Percentiles rank a stretch among this genome's conserved stretches.
These are phyloP conservation scores for Drosophila emarginata DNA, from an alignment of 2,888 invertebrate genomes.

Conservation along the genomic window DNA sequence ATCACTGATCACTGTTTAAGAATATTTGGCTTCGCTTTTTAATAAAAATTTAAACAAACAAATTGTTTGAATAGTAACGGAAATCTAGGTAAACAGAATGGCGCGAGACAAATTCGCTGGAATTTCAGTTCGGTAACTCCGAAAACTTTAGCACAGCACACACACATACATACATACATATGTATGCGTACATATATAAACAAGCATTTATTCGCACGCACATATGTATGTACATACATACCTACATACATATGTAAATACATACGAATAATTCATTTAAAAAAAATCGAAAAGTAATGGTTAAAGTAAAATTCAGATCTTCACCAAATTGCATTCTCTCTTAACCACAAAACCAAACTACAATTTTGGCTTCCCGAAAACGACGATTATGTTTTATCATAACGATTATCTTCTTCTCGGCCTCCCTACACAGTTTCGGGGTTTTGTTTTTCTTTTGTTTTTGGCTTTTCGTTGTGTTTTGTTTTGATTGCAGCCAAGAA, in stretches of 20 bases:
- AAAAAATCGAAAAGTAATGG: too few species aligned
- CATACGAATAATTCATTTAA: too few species aligned
- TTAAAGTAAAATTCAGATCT: conserved; percentile 27
- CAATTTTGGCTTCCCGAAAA: conserved; percentile 15
- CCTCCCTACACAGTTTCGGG: conserved; percentile 26
- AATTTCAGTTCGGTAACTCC: background rate
- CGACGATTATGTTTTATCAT: conserved; percentile 64
- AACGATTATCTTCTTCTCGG: conserved; percentile 53
- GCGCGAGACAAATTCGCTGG: background rate
- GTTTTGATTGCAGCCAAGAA: conserved; percentile 66
- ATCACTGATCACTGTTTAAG: background rate
- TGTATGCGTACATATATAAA: background rate
- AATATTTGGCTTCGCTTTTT: background rate
- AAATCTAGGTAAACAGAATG: background rate
- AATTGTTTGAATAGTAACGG: background rate
- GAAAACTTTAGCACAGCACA: background rate
- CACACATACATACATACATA: background rate
- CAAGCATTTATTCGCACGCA: background rate
- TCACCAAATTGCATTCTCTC: conserved; percentile 8
- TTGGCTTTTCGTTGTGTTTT: conserved; percentile 46
- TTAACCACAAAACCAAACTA: background rate
- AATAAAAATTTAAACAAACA: background rate
- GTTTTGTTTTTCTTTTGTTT: background rate
- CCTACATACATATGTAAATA: background rate
- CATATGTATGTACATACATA: background rate